Percentiles rank a stretch among this genome's conserved stretches.
These are phyloP conservation scores for Coleophora flavipennella DNA, from an alignment of 2,888 invertebrate species.

Conservation along the genomic window DNA sequence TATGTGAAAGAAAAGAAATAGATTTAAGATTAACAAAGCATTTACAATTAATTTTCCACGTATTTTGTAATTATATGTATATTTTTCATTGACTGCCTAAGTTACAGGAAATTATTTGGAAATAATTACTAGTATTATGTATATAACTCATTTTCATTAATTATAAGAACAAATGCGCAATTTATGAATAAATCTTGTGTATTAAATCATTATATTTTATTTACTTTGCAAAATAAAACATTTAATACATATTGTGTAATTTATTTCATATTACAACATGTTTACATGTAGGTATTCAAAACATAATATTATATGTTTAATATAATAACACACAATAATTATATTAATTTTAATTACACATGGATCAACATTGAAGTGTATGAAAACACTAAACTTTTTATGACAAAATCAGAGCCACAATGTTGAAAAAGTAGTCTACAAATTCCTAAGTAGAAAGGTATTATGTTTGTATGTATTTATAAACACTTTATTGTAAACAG, in stretches of 20 bases:
- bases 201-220: constrained; percentile 14
- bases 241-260: constrained; percentile 16
- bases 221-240: constrained; percentile 11
- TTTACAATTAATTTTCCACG: constrained; percentile 39
- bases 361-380: constrained; percentile 36
- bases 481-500: too few relatives aligned
- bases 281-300: constrained; percentile 39
- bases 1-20: constrained; percentile 46
- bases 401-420: constrained; percentile 1
- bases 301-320: constrained; percentile 11
- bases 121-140: constrained; percentile 50
- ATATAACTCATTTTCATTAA: constrained; percentile 38
- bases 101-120: constrained; percentile 53
- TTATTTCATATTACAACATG: constrained; percentile 39
- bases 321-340: too few relatives aligned
- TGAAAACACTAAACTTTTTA: constrained; percentile 6
- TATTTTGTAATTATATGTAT: constrained; percentile 25
- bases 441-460: too few relatives aligned
- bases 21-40: constrained; percentile 49
- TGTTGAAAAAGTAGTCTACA: too few relatives aligned
- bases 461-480: too few relatives aligned
- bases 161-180: constrained; percentile 56
- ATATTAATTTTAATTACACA: constrained; percentile 26
- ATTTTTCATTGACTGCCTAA: constrained; percentile 55
- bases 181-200: constrained; percentile 59